Percentiles rank a stretch among this genome's conserved stretches.
phyloP scores from a whole-genome alignment of 2,888 invertebrate genomes.

The Osmoderma eremita region DNA sequence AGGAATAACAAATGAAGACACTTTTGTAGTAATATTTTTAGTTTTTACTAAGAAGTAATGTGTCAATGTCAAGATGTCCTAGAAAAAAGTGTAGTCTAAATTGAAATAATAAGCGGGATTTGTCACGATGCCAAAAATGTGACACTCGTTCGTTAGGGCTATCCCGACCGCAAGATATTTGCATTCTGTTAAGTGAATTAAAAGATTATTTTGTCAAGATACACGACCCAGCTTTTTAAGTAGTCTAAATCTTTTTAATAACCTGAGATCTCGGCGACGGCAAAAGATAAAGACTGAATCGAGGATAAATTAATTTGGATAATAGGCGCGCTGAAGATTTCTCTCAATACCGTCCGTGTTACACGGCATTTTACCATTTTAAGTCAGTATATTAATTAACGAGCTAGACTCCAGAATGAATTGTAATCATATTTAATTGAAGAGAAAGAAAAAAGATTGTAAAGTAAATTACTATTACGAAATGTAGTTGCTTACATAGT shows the following conservation, averaged over 20 bases:
- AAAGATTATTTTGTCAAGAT: constrained; percentile 52
- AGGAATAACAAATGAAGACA: background rate
- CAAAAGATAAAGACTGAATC: constrained; percentile 22
- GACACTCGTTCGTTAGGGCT: constrained; percentile 46
- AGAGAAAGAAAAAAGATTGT: background rate
- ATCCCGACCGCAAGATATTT: constrained; percentile 51
- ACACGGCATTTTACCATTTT: background rate
- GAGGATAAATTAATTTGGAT: constrained; percentile 24
- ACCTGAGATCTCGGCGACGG: constrained; percentile 18
- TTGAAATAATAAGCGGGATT: constrained; percentile 37
- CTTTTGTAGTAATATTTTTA: background rate
- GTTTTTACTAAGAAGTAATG: constrained; percentile 13
- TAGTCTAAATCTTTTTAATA: constrained; percentile 39
- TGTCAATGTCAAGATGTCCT: constrained; percentile 6
- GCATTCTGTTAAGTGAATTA: constrained; percentile 53
- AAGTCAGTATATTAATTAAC: constrained; percentile 8
- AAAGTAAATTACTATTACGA: too few relatives aligned
- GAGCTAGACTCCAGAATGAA: background rate
- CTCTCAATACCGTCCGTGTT: constrained; percentile 6
- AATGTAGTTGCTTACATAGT: too few relatives aligned
- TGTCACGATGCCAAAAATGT: constrained; percentile 38
- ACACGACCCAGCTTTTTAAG: constrained; percentile 52
- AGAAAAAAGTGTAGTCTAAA: constrained; percentile 23
- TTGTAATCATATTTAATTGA: background rate
- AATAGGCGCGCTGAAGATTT: constrained; percentile 12